Evolutionary conservation across 2,888 invertebrate species (phyloP).

Genomic region (Exephanes ischioxanthus): DNA sequence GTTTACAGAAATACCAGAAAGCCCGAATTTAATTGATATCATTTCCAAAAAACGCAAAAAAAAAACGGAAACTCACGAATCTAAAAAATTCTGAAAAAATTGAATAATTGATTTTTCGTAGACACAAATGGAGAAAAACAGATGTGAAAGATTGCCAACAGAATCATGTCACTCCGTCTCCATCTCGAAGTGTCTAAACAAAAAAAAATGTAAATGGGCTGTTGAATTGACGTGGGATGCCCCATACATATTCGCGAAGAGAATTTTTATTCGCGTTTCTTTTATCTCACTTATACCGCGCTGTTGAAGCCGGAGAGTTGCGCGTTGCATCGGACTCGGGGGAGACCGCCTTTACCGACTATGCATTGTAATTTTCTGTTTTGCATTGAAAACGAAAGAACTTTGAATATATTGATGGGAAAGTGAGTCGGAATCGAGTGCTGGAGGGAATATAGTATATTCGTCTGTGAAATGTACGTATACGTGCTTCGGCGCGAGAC

Average conservation of each 20-base stretch:
- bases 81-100: no score
- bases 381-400: conserved; percentile 40
- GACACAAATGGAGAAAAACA: no score
- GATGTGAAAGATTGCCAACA: no score
- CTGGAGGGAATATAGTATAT: neutral
- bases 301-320: neutral
- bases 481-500: neutral
- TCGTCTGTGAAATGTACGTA: neutral
- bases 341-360: neutral
- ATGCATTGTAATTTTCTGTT: conserved; percentile 47
- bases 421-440: conserved; percentile 19
- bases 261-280: conserved; percentile 10
- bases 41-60: no score
- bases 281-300: conserved; percentile 7
- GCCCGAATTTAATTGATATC: no score
- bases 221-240: no score
- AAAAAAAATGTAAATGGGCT: no score
- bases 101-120: no score
- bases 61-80: no score
- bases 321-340: conserved; percentile 10
- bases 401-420: conserved; percentile 19
- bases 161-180: no score
- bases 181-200: no score
- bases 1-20: no score
- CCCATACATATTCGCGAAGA: neutral